Base-by-base conservation (phyloP, 1,140 invertebrate genomes). In the Anastrepha obliqua region DNA sequence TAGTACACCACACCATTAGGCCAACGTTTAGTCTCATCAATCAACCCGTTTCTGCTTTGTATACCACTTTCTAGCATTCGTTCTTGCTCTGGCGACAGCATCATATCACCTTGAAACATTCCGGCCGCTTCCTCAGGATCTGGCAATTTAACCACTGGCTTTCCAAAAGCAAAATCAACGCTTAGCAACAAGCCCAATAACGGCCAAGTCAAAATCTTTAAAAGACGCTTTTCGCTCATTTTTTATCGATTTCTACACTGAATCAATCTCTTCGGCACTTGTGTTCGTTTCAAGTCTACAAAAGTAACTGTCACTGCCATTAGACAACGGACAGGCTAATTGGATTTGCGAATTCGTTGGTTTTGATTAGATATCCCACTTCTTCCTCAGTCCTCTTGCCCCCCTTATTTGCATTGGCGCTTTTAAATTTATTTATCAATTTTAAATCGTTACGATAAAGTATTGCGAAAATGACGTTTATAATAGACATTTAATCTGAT, bases 1-100 rank as follows among this genome's bases (percentile, higher is more conserved):
- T 95, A 96, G 44, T 96, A 94, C 5, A 96, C 94, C 87, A 95
- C 92, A 86, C 95, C 96, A 55, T 94, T 92, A 0, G 94, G 94
- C 96, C 96, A 96, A 78, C 95, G 93, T 55, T 94, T 94, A 2
- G 93, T 93, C 9, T 93, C 93, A 88, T 96, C 94, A 20, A 94
- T 91, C 0, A 96, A 90, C 3, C 95, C 96, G 89, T 96, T 96
- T 88, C 95, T 89, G 8, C 58, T 89, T 67, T 87, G 62, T 5
- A 78, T 89, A 3, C 87, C 64, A 13, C 74, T 85, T 39, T 86
- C 44, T 39, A 93, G 64, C 15, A 55, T 62, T 42, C 20, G 58
- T 39, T 94, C 91, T 64, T 94, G 93, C 59, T 90, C 90, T 59
- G 90, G 90, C 20, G 93, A 93, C 17, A 95, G 87, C 13, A 94